Evolutionary conservation across 1,140 invertebrate species (phyloP).

Genomic region (Chironomus tepperi): DNA sequence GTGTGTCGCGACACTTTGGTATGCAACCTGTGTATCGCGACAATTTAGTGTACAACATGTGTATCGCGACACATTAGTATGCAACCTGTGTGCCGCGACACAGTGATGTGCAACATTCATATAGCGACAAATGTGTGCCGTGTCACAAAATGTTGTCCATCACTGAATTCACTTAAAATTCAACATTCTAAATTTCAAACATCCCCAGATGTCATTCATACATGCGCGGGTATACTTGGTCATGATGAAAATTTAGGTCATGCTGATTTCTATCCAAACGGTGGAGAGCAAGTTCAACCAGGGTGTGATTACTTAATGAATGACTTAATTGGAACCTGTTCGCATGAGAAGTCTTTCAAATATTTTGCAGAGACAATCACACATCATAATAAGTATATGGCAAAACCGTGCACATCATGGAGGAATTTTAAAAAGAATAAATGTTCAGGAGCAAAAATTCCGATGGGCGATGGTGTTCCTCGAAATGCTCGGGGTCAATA

Average conservation of each 20-base stretch:
- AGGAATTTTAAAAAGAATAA: constrained; percentile 46
- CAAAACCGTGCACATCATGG: constrained; percentile 51
- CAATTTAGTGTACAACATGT: too few species aligned
- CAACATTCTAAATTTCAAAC: background rate
- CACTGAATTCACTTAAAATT: too few species aligned
- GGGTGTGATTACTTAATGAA: constrained; percentile 55
- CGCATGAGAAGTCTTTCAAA: constrained; percentile 57
- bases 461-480: constrained; percentile 52
- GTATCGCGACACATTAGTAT: too few species aligned
- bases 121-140: too few species aligned
- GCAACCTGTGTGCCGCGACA: too few species aligned
- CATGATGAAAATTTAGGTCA: constrained; percentile 54
- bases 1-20: too few species aligned
- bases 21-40: too few species aligned
- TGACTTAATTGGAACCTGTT: constrained; percentile 52
- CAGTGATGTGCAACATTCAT: too few species aligned
- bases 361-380: constrained; percentile 61
- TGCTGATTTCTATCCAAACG: constrained; percentile 77
- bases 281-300: constrained; percentile 58
- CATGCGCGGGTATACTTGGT: constrained; percentile 54
- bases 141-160: too few species aligned
- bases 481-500: constrained; percentile 47
- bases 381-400: constrained; percentile 45
- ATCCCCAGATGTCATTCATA: constrained; percentile 58
- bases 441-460: constrained; percentile 42